These are phyloP conservation scores for Nibea coibor DNA, from an alignment of 2,113 vertebrate genomes.

Conservation along the genomic window DNA sequence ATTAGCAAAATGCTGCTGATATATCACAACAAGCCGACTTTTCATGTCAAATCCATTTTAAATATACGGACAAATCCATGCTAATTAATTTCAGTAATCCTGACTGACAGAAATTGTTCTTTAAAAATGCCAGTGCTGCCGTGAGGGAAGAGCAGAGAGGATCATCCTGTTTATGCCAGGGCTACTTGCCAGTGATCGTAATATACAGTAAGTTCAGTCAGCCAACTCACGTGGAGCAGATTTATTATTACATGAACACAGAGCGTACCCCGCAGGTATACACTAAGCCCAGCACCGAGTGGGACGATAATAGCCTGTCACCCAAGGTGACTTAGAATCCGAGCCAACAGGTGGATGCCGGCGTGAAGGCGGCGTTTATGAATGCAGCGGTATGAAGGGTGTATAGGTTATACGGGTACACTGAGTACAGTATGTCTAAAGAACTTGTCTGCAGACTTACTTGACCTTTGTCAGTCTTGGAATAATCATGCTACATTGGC, in stretches of 20 bases:
- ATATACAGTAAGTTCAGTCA: conserved; percentile 45
- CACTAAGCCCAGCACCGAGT: conserved; percentile 5
- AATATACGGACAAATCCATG: conserved; percentile 56
- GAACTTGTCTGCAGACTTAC: no score
- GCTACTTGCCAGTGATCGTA: conserved; percentile 52
- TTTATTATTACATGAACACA: conserved; percentile 57
- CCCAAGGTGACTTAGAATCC: conserved; percentile 27
- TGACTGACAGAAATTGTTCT: conserved; percentile 57
- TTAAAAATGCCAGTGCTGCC: conserved; percentile 34
- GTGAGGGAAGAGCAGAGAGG: conserved; percentile 22
- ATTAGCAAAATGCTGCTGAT: conserved; percentile 7
- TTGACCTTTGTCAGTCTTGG: background rate
- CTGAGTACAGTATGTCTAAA: background rate
- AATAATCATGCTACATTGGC: background rate
- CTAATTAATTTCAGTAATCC: conserved; percentile 53
- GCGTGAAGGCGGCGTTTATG: background rate
- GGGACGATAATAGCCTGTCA: conserved; percentile 27
- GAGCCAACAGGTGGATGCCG: conserved; percentile 10
- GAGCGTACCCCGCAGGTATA: conserved; percentile 34
- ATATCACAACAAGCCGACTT: background rate
- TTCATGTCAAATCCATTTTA: conserved; percentile 21
- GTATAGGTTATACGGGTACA: background rate
- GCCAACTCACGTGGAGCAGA: conserved; percentile 55
- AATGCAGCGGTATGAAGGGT: background rate
- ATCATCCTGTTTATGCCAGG: conserved; percentile 56